phyloP scores from a whole-genome alignment of 2,888 invertebrate genomes.

The Agriopis leucophaearia region DNA sequence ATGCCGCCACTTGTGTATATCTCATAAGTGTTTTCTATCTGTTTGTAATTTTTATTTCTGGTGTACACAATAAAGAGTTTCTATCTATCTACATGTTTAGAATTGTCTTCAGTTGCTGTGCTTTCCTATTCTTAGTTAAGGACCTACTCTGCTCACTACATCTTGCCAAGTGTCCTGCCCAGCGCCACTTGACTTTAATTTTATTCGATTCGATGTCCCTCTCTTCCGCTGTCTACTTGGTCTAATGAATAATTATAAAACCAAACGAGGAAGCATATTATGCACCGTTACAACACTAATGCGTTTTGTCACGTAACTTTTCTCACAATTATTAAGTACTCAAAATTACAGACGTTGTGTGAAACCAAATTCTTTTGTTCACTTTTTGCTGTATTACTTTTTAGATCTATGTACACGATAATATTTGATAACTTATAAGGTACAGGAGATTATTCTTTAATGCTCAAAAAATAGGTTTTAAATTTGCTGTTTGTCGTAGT shows the following conservation, averaged over 20 bases:
- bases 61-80: no score
- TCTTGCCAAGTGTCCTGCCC: neutral
- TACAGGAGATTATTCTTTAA: neutral
- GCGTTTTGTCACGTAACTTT: slow-evolving; percentile 16
- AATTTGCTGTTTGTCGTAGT: neutral
- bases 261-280: neutral
- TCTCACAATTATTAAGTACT: slow-evolving; percentile 9
- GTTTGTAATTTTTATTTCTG: no score
- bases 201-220: neutral
- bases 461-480: neutral
- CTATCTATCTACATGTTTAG: no score
- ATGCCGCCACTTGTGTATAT: no score
- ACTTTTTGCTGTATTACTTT: slow-evolving; percentile 1
- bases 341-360: slow-evolving; percentile 7
- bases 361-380: slow-evolving; percentile 12
- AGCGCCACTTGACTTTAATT: neutral
- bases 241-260: slow-evolving; percentile 1
- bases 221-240: neutral
- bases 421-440: neutral
- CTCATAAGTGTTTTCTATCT: no score
- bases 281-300: neutral
- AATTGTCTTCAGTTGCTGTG: neutral
- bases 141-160: neutral
- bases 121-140: no score
- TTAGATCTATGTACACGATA: neutral